Percentiles rank a stretch among this genome's conserved stretches.
Evolutionary conservation across 2,113 vertebrate genomes (phyloP).

Genomic region (Ictalurus punctatus): DNA sequence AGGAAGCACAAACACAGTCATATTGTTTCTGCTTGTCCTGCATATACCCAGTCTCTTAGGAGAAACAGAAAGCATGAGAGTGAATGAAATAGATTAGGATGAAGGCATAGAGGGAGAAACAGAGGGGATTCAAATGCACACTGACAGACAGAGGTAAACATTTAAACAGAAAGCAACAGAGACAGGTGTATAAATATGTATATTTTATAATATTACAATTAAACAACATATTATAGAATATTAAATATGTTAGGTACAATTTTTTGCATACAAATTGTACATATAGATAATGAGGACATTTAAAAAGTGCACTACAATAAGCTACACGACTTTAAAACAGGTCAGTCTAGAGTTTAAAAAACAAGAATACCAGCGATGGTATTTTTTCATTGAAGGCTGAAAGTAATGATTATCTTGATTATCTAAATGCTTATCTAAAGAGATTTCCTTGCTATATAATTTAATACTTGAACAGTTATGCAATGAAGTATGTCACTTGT

Average conservation of each 20-base stretch:
- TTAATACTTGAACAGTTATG: background rate
- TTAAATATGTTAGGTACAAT: background rate
- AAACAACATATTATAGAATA: background rate
- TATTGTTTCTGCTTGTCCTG: background rate
- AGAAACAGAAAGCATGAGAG: background rate
- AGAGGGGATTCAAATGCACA: background rate
- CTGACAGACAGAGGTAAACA: background rate
- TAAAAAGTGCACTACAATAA: no score
- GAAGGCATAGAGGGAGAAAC: background rate
- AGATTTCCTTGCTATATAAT: background rate
- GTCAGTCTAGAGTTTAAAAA: no score
- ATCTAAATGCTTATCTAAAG: background rate
- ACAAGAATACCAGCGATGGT: background rate
- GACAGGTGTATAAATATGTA: background rate
- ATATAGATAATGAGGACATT: background rate
- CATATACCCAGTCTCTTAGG: background rate
- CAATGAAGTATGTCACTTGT: background rate
- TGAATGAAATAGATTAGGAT: background rate
- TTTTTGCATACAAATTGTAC: background rate
- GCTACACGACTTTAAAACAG: background rate
- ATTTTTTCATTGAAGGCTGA: background rate
- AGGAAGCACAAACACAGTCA: background rate
- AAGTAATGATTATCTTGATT: no score
- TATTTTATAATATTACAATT: background rate
- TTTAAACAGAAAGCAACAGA: background rate